Base-by-base conservation (phyloP, 2,888 invertebrate genomes). In the Callosobruchus maculatus region DNA sequence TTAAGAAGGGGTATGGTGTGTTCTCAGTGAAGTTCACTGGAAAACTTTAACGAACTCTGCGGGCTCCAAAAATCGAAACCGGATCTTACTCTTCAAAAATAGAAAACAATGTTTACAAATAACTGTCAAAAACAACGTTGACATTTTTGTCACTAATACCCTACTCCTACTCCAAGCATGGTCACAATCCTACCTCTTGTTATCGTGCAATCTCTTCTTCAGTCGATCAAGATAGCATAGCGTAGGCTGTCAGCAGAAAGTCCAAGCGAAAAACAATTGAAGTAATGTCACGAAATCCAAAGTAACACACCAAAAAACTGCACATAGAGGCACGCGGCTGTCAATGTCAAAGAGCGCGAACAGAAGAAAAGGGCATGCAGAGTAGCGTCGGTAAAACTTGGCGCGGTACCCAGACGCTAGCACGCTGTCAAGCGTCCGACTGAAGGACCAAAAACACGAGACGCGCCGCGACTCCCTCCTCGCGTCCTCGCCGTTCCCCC, bases 391-490 rank as follows among this genome's bases (percentile, higher is more conserved):
- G 49, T 49, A 49, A 7, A 49, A 18, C 1, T 49, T 49, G 13
- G 13, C 49, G 49, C 49, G 26, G 5, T 70, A 68, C 69, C n/a
- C 73, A 74, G 75, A 74, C 76, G 71, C 74, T 72, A 72, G 71
- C 71, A 49, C 49, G 67, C 74, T 73, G 77, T 76, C 78, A 77
- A 76, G 76, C 75, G 74, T 75, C 75, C 79, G 79, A 79, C 79
- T 79, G 76, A 78, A 67, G 68, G 69, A 72, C 73, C 22, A 49
- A 49, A 49, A 49, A 49, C 49, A 49, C 49, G 74, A 71, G 70
- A 74, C 20, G 66, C 67, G 68, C 30, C 71, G 79, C 73, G 77
- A 79, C 79, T 78, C 78, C 79, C 79, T 78, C 78, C 74, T 71
- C 72, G 74, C 79, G 78, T 78, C 78, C 74, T 71, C 72, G 74